Conservation (phyloP, 2,113 vertebrate genomes). For the Sinocyclocheilus anophthalmus region DNA sequence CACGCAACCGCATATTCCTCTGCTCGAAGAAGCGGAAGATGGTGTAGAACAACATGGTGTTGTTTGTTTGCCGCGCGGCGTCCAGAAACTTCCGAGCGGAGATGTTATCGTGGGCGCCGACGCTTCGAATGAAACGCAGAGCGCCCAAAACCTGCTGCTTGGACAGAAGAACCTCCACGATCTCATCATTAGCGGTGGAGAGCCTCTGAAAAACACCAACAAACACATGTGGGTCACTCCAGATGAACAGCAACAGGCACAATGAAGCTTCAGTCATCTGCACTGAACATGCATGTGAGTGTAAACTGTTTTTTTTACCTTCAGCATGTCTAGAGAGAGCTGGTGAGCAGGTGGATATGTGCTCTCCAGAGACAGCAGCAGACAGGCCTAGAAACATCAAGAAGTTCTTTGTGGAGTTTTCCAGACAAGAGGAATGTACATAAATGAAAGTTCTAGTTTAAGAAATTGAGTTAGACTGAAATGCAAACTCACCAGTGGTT, state of each 20-base stretch:
- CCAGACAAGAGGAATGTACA: not conserved
- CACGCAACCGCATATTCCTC: conserved; percentile 89
- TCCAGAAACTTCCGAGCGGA: conserved; percentile 96
- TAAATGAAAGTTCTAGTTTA: not conserved
- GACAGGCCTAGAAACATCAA: conserved; percentile 82
- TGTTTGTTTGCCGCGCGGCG: conserved; percentile 88
- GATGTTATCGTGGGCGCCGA: conserved; percentile 89
- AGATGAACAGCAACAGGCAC: not conserved
- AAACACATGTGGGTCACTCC: conserved; percentile 13
- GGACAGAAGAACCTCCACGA: conserved; percentile 95
- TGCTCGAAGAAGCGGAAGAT: conserved; percentile 97
- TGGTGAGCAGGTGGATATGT: conserved; percentile 96
- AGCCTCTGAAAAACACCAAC: conserved; percentile 79
- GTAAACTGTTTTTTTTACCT: conserved; percentile 76
- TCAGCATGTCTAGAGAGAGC: conserved; percentile 96
- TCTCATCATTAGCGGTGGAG: conserved; percentile 96
- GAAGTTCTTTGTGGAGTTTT: not conserved
- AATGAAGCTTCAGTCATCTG: not conserved
- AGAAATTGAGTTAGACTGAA: not conserved
- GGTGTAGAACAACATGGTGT: conserved; percentile 95
- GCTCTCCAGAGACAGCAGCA: conserved; percentile 92
- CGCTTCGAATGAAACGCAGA: conserved; percentile 91
- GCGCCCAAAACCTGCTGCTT: conserved; percentile 95
- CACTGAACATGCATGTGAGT: not conserved
- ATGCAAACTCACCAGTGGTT: conserved; percentile 84